A percentile compares a stretch with the other conserved stretches of the same genome.
Evolutionary conservation across 2,888 invertebrate species (phyloP).

Genomic region (Patella caerulea): DNA sequence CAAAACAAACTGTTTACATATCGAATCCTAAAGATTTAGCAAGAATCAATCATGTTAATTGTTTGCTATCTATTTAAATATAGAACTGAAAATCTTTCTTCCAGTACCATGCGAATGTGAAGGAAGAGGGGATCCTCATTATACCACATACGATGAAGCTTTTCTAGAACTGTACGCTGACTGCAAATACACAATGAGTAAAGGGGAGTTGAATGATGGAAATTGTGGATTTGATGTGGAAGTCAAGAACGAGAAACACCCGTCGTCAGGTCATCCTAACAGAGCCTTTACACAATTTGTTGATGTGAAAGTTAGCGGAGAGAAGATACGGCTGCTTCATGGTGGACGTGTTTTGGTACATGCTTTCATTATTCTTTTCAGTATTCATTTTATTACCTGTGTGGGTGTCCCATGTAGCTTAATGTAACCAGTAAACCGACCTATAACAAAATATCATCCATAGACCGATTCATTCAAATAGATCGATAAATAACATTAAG

Average conservation of each 20-base stretch:
- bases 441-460: no score
- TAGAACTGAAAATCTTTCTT: not conserved
- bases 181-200: slow-evolving; percentile 36
- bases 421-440: no score
- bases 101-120: slow-evolving; percentile 25
- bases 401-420: not conserved
- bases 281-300: slow-evolving; percentile 24
- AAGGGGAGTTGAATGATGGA: not conserved
- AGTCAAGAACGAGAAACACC: slow-evolving; percentile 30
- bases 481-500: no score
- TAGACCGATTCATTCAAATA: no score
- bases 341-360: slow-evolving; percentile 25
- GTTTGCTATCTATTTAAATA: not conserved
- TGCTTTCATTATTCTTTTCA: not conserved
- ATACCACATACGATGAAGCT: slow-evolving; percentile 34
- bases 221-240: slow-evolving; percentile 29
- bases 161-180: slow-evolving; percentile 28
- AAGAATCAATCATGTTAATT: not conserved
- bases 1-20: no score
- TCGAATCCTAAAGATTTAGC: not conserved
- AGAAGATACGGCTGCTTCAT: slow-evolving; percentile 14
- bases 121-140: slow-evolving; percentile 38
- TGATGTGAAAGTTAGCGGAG: slow-evolving; percentile 14
- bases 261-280: slow-evolving; percentile 15
- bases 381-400: not conserved